Evolutionary conservation across 2,888 invertebrate genomes (phyloP).

Genomic region (Tiphia femorata): DNA sequence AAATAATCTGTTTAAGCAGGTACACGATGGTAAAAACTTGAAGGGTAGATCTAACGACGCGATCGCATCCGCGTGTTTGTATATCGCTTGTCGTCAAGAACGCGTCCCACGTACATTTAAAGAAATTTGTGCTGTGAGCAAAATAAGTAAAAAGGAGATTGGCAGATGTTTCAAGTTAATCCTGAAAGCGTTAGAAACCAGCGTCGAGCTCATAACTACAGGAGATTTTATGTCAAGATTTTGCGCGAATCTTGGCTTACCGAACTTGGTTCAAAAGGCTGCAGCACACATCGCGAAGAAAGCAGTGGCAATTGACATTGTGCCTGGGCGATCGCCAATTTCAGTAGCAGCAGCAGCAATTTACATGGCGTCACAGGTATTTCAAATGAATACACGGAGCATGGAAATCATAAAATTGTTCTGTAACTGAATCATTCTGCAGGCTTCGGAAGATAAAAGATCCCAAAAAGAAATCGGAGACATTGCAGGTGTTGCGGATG

Average conservation of each 20-base stretch:
- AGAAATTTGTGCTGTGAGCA: slow-evolving; percentile 99
- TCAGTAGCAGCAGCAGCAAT: slow-evolving; percentile 99
- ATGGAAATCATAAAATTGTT: too few species aligned
- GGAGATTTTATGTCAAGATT: slow-evolving; percentile 99
- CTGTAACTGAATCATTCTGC: slow-evolving; percentile 35
- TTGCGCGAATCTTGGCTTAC: slow-evolving; percentile 94
- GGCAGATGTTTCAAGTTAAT: slow-evolving; percentile 98
- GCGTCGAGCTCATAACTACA: slow-evolving; percentile 96
- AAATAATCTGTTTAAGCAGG: slow-evolving; percentile 97
- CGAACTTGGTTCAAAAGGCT: slow-evolving; percentile 90
- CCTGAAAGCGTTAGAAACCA: slow-evolving; percentile 94
- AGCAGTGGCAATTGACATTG: slow-evolving; percentile 96
- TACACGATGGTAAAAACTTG: slow-evolving; percentile 95
- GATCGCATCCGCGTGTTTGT: slow-evolving; percentile 97
- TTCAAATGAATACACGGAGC: neutral
- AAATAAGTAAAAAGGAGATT: slow-evolving; percentile 99
- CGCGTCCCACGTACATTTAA: slow-evolving; percentile 99
- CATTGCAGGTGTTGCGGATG: slow-evolving; percentile 89
- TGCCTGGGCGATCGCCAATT: slow-evolving; percentile 97
- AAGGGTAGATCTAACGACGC: slow-evolving; percentile 98
- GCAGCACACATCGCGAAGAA: slow-evolving; percentile 97
- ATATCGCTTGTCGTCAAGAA: slow-evolving; percentile 98
- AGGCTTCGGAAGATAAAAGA: slow-evolving; percentile 75
- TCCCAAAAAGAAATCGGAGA: slow-evolving; percentile 89
- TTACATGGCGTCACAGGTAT: slow-evolving; percentile 97